Conservation (phyloP, 2,888 invertebrate species). For the Dysmachus trigonus region DNA sequence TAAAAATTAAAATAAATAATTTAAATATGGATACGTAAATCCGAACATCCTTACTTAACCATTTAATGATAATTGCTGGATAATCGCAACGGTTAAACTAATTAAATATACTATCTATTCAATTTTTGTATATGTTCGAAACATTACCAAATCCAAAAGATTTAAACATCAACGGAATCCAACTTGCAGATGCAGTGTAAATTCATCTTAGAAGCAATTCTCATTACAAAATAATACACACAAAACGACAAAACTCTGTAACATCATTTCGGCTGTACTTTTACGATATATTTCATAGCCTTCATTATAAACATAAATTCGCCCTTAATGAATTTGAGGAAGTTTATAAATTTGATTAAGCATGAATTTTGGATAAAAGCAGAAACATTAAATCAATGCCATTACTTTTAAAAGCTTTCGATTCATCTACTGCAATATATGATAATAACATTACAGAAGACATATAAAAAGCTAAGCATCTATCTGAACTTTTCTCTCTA, state of each 20-base stretch:
- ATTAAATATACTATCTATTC: too few relatives aligned
- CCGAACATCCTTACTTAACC: too few relatives aligned
- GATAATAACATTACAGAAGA: neutral
- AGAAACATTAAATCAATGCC: neutral
- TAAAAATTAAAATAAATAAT: too few relatives aligned
- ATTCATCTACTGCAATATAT: neutral
- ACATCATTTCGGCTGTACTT: neutral
- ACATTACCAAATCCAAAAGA: too few relatives aligned
- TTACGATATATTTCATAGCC: neutral
- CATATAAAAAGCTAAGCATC: neutral
- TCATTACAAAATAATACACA: too few relatives aligned
- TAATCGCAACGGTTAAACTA: too few relatives aligned
- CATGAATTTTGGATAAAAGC: neutral
- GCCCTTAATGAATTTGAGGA: neutral
- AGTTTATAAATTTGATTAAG: neutral
- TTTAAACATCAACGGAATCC: too few relatives aligned
- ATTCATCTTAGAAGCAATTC: too few relatives aligned
- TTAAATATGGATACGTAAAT: too few relatives aligned
- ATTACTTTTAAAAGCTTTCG: neutral
- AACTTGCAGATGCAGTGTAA: too few relatives aligned
- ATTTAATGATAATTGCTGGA: too few relatives aligned
- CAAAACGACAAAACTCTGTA: neutral
- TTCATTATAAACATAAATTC: neutral
- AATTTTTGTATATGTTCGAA: too few relatives aligned
- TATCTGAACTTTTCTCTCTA: neutral